Evolutionary conservation across 1,140 invertebrate species (phyloP), one percentile per base, ranked within the genome.

Genomic region (Brachionus plicatilis): DNA sequence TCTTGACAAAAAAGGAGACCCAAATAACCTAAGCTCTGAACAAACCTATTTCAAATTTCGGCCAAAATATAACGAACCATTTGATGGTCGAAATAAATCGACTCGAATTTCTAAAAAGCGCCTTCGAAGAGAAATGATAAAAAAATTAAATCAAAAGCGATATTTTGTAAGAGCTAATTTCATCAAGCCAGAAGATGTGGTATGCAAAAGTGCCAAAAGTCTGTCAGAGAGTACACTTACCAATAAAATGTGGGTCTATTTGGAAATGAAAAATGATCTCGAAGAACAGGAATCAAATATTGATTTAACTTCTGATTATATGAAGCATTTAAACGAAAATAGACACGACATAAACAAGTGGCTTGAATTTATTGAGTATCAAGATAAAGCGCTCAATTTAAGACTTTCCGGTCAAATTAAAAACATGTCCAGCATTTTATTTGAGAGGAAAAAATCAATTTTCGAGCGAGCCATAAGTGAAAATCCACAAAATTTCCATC

Each of bases 281-380:
- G 79, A 82, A 27, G 65, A 82, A n/a, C 33, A 65, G 37, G 79
- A 82, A 47, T 27, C 20, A 14, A 17, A 65, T 11, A 1, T 29
- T 41, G 79, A 82, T 20, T 43, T 65, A 47, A 82, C 53, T 20
- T 7, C 12, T 14, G 79, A 82, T 12, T 82, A 14, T 41, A 68
- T 65, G 33, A 82, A 82, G 41, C 37, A 82, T 37, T 65, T 82
- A 27, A 65, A 43, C 27, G 79, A 82, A n/a, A 82, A 82, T 65
- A 60, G 24, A 45, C 27, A 60, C 12, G 79, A 82, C 11, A 37
- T 82, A n/a, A 27, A 60, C 27, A 82, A 82, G 14, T 82, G 79
- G 79, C 33, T 82, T 29, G 79, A 82, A 20, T 82, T 82, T 68
- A 65, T 82, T 27, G 50, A 82, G n/a, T 82, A 82, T 37, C 79